Evolutionary conservation across 2,888 invertebrate species (phyloP).

Genomic region (Apodemia zela): DNA sequence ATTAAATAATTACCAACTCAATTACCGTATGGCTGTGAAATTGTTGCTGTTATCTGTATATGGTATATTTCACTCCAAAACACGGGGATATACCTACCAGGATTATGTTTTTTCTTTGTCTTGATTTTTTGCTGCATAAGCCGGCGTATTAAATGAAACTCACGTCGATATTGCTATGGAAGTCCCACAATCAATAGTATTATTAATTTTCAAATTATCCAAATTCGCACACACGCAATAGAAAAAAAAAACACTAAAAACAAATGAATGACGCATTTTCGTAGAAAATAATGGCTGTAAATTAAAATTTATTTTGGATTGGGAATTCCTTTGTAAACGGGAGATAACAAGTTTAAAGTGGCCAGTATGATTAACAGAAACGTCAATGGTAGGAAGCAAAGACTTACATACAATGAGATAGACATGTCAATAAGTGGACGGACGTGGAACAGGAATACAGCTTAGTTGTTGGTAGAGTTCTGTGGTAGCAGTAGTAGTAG

Average conservation of each 20-base stretch:
- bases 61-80: not conserved
- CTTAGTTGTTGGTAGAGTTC: too few relatives aligned
- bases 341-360: constrained; percentile 7
- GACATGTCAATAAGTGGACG: not conserved
- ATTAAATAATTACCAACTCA: too few relatives aligned
- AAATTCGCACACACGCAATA: constrained; percentile 1
- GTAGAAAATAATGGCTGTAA: not conserved
- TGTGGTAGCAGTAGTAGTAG: too few relatives aligned
- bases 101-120: not conserved
- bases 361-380: not conserved
- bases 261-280: not conserved
- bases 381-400: not conserved
- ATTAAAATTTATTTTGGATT: constrained; percentile 13
- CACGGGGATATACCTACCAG: not conserved
- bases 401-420: not conserved
- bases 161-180: not conserved
- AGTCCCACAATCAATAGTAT: constrained; percentile 5
- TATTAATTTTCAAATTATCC: not conserved
- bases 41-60: too few relatives aligned
- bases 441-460: too few relatives aligned
- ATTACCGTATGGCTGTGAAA: too few relatives aligned
- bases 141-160: not conserved
- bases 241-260: constrained; percentile 9
- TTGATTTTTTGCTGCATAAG: not conserved
- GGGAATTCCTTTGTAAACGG: constrained; percentile 12